These are phyloP conservation scores for Coleophora deauratella DNA, from an alignment of 2,888 invertebrate species.

Conservation along the genomic window DNA sequence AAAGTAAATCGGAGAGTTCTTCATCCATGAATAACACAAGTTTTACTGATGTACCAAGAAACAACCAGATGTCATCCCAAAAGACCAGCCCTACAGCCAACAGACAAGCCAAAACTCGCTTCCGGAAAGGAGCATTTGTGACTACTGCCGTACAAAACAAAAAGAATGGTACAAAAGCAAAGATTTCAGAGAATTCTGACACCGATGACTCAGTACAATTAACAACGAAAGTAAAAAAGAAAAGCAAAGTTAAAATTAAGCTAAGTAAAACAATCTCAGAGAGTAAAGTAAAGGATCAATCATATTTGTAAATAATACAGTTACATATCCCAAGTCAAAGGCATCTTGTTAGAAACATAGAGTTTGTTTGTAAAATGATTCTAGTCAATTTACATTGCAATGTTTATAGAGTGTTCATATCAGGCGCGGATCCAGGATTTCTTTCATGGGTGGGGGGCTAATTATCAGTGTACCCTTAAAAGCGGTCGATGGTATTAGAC, in stretches of 20 bases:
- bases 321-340: no score
- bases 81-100: slow-evolving; percentile 34
- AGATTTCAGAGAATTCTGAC: slow-evolving; percentile 54
- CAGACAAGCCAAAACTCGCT: slow-evolving; percentile 56
- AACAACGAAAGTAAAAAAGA: slow-evolving; percentile 61
- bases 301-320: background rate
- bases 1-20: slow-evolving; percentile 50
- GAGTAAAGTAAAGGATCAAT: slow-evolving; percentile 39
- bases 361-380: no score
- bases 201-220: slow-evolving; percentile 58
- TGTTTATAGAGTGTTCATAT: no score
- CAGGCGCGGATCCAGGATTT: no score
- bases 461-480: no score
- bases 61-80: slow-evolving; percentile 31
- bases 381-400: no score
- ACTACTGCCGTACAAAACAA: slow-evolving; percentile 71
- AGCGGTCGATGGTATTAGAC: no score
- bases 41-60: slow-evolving; percentile 60
- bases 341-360: no score
- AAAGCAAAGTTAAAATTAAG: slow-evolving; percentile 46
- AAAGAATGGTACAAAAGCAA: slow-evolving; percentile 37
- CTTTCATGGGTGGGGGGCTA: no score
- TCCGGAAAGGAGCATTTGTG: slow-evolving; percentile 75
- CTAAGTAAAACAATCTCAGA: slow-evolving; percentile 40
- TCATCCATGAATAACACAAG: slow-evolving; percentile 52